These are phyloP conservation scores for Hetaerina americana DNA, from an alignment of 1,140 invertebrate genomes.

Conservation along the genomic window DNA sequence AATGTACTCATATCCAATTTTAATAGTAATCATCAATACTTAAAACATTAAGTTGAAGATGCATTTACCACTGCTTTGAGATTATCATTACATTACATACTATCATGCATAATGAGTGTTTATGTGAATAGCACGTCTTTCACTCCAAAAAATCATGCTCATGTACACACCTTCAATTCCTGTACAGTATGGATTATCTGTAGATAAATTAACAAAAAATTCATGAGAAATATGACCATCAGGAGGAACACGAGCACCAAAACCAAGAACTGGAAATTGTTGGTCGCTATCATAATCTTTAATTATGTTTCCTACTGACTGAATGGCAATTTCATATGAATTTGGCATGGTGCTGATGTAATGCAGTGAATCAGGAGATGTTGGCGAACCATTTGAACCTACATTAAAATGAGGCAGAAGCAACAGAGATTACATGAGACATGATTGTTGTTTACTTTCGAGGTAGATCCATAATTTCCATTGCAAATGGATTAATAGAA, in stretches of 20 bases:
- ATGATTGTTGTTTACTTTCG: too few relatives aligned
- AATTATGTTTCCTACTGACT: conserved; percentile 46
- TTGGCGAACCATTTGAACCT: conserved; percentile 51
- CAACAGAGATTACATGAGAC: too few relatives aligned
- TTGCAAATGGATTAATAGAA: too few relatives aligned
- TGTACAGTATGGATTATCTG: conserved; percentile 41
- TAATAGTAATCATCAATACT: too few relatives aligned
- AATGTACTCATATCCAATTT: too few relatives aligned
- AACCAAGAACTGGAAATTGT: conserved; percentile 41
- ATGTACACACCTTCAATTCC: conserved; percentile 21
- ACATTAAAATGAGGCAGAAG: too few relatives aligned
- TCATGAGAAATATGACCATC: conserved; percentile 40
- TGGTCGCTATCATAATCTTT: conserved; percentile 46
- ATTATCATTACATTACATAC: too few relatives aligned
- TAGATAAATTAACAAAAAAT: conserved; percentile 44
- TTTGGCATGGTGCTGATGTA: conserved; percentile 35
- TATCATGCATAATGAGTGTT: too few relatives aligned
- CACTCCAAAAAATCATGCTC: conserved; percentile 7
- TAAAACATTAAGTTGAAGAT: too few relatives aligned
- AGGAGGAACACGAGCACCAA: conserved; percentile 39
- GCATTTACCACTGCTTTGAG: too few relatives aligned
- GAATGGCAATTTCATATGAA: conserved; percentile 43
- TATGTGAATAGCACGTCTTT: not conserved
- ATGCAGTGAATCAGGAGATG: conserved; percentile 40
- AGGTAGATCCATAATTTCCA: too few relatives aligned